phyloP scores from a whole-genome alignment of 2,113 vertebrate species.

The Pomatostomus ruficeps region DNA sequence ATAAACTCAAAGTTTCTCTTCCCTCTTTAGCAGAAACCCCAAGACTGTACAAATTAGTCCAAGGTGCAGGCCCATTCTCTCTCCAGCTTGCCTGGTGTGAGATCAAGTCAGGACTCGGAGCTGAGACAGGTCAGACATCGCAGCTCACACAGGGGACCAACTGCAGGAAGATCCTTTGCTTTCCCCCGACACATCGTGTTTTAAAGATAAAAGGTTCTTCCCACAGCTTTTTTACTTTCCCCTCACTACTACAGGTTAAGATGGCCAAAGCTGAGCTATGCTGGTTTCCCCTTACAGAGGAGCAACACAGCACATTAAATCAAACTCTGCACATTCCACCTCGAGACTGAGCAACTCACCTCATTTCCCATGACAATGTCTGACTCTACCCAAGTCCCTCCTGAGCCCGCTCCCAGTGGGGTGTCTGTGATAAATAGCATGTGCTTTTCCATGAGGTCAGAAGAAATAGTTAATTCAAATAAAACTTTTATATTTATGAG shows the following conservation, averaged over 20 bases:
- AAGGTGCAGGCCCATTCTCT: not conserved
- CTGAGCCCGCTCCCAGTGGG: not conserved
- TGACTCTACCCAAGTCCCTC: not conserved
- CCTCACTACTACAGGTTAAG: not conserved
- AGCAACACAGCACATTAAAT: not conserved
- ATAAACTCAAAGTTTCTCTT: not conserved
- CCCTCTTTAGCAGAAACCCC: not conserved
- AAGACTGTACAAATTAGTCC: not conserved
- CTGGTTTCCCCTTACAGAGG: not conserved
- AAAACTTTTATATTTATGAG: not conserved
- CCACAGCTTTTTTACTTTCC: not conserved
- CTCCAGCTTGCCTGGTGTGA: not conserved
- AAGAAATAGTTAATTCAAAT: not conserved
- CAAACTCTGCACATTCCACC: not conserved
- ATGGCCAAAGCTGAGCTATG: not conserved
- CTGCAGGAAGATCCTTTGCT: not conserved
- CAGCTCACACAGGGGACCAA: not conserved
- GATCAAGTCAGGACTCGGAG: not conserved
- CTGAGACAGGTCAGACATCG: not conserved
- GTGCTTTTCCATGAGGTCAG: not conserved
- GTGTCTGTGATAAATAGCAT: not conserved
- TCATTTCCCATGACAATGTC: not conserved
- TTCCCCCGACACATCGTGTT: not conserved
- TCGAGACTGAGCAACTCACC: not conserved
- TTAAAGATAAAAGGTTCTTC: not conserved